These are phyloP conservation scores for Ictalurus punctatus DNA, from an alignment of 2,113 vertebrate species.

Conservation along the genomic window DNA sequence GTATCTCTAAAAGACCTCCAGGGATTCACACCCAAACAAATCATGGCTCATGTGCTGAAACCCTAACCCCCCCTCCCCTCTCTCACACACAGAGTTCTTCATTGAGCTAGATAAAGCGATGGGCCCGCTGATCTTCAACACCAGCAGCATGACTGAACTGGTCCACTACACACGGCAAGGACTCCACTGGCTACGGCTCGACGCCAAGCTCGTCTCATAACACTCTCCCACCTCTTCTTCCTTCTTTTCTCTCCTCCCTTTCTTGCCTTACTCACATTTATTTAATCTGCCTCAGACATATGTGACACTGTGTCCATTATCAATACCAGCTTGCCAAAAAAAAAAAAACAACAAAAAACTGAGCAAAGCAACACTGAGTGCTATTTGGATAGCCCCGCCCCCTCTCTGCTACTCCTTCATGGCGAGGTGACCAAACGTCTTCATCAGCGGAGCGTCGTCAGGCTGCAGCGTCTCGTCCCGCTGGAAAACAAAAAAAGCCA, in stretches of 20 bases:
- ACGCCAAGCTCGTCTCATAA: conserved; percentile 84
- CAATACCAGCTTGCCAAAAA: conserved; percentile 78
- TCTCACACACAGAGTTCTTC: conserved; percentile 86
- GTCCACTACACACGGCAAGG: conserved; percentile 97
- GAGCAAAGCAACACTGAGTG: conserved; percentile 50
- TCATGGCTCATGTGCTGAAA: not conserved
- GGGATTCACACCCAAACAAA: not conserved
- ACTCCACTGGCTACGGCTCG: conserved; percentile 94
- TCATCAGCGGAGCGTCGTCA: conserved; percentile 34
- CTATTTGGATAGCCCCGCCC: not conserved
- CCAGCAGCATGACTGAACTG: conserved; percentile 97
- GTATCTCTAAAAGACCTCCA: not conserved
- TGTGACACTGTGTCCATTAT: conserved; percentile 86
- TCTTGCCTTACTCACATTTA: not conserved
- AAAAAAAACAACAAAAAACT: conserved; percentile 51
- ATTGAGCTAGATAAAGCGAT: conserved; percentile 96
- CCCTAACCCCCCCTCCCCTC: too few species aligned
- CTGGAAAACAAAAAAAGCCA: conserved; percentile 50
- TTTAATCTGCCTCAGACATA: conserved; percentile 66
- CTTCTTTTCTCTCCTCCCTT: conserved; percentile 1
- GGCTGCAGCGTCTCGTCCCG: conserved; percentile 54
- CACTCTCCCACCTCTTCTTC: conserved; percentile 44
- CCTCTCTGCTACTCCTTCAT: not conserved
- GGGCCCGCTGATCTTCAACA: conserved; percentile 94
- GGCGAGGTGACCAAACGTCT: conserved; percentile 14